Base-by-base conservation (phyloP, 2,797 vertebrate genomes). In the Pangasius krempfi region DNA sequence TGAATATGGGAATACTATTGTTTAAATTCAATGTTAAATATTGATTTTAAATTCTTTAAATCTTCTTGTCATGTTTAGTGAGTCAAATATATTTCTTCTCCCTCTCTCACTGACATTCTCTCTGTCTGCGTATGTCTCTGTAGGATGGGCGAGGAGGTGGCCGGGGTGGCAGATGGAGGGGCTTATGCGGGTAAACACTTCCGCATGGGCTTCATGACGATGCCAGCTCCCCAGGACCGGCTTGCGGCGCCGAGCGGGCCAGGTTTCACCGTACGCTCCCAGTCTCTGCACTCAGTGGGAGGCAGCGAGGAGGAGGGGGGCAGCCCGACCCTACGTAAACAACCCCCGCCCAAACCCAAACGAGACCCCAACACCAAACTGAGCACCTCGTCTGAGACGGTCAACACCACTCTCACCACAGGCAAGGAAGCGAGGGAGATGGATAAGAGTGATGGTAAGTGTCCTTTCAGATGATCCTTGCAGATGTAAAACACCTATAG, bases 161-260 rank as follows among this genome's bases (percentile, higher is more conserved):
- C 95, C 40, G 95, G 96, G 91, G 96, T 95, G 93, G 96, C 96
- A 70, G 97, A 99, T 37, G 95, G 94, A 80, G 92, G 94, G 64
- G 91, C 93, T 0, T 98, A 98, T 22, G 94, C 95, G 60, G 97
- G 97, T 88, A 98, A 98, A 92, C 98, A 99, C 90, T 99, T 98
- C 94, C 97, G 98, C 84, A 97, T 99, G 97, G 98, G 98, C 87
- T 99, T 98, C 94, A 98, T 99, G 98, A 99, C 98, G 0, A 97
- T 99, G 98, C 98, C 98, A 0, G 97, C 97, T 8, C 97, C 98
- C 70, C 98, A 98, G 93, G 98, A 99, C 93, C 96, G 98, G 78
- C 93, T 97, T 50, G 97, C 97, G 0, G 96, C 97, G 2, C 96
- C 97, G 1, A 97, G 97, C 78, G 95, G 96, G 90, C 97, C 96